phyloP scores from a whole-genome alignment of 2,797 vertebrate species.

The Salmo trutta region DNA sequence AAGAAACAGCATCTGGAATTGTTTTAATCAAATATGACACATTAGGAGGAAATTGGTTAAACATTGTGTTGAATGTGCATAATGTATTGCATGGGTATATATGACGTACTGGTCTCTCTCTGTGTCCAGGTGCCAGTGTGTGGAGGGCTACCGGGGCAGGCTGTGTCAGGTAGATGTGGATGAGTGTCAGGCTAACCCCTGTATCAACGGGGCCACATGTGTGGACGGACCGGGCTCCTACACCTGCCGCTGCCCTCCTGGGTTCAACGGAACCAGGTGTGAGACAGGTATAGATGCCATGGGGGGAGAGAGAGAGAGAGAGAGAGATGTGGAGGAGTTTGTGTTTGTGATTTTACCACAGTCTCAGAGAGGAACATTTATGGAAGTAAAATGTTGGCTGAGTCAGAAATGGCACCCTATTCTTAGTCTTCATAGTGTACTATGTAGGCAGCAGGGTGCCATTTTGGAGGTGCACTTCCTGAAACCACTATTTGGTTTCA shows the following conservation, averaged over 20 bases:
- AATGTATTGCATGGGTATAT: not conserved
- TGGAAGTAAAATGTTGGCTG: too few species aligned
- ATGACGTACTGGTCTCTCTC: not conserved
- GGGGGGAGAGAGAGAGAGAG: not conserved
- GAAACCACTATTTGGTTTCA: too few species aligned
- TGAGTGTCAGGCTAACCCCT: constrained; percentile 91
- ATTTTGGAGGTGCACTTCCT: too few species aligned
- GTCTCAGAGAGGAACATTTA: not conserved
- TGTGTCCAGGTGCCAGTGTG: constrained; percentile 86
- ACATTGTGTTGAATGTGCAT: not conserved
- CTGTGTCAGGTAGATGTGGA: constrained; percentile 89
- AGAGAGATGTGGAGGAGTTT: too few species aligned
- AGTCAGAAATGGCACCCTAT: too few species aligned
- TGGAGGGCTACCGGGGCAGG: constrained; percentile 83
- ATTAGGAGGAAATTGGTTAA: too few species aligned
- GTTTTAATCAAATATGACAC: not conserved
- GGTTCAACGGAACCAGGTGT: constrained; percentile 99
- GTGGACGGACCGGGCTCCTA: constrained; percentile 87
- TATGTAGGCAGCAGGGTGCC: too few species aligned
- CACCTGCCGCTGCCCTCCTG: constrained; percentile 92
- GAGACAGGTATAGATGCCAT: constrained; percentile 89
- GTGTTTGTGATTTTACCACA: not conserved
- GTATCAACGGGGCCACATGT: constrained; percentile 91
- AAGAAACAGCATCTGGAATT: not conserved
- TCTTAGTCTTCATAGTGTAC: too few species aligned